Conservation (phyloP, 2,888 invertebrate species). For the Cotesia congregata region DNA sequence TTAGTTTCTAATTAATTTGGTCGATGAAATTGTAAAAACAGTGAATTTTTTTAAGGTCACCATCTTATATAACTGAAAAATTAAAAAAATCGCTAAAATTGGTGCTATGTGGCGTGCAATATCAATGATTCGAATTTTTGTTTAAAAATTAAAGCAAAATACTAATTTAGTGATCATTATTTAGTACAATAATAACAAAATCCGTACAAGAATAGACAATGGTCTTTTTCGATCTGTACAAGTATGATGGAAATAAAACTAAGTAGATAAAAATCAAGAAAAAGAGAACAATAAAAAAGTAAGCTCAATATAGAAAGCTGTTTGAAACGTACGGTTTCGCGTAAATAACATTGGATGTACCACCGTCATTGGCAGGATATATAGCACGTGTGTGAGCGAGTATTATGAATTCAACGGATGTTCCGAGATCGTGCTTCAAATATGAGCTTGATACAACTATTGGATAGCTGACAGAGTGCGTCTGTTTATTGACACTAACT, state of each 20-base stretch:
- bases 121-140: too few species aligned
- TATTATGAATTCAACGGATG: conserved; percentile 55
- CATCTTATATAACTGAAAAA: too few species aligned
- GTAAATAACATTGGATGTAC: not conserved
- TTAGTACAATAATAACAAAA: not conserved
- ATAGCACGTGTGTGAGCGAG: conserved; percentile 24
- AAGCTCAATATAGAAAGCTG: conserved; percentile 19
- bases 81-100: too few species aligned
- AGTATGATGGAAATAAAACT: conserved; percentile 16
- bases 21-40: too few species aligned
- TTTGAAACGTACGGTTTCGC: not conserved
- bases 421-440: conserved; percentile 56
- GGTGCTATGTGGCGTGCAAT: too few species aligned
- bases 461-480: conserved; percentile 23
- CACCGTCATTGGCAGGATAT: not conserved
- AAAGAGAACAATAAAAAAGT: conserved; percentile 13
- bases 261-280: conserved; percentile 14
- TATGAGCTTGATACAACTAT: conserved; percentile 44
- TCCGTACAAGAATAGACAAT: not conserved
- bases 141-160: too few species aligned
- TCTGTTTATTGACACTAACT: conserved; percentile 32
- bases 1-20: too few species aligned
- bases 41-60: too few species aligned
- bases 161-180: too few species aligned
- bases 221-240: conserved; percentile 11